Percentiles rank a stretch among this genome's conserved stretches.
These are phyloP conservation scores for Parasteatoda lunata DNA, from an alignment of 2,888 invertebrate species.

Conservation along the genomic window DNA sequence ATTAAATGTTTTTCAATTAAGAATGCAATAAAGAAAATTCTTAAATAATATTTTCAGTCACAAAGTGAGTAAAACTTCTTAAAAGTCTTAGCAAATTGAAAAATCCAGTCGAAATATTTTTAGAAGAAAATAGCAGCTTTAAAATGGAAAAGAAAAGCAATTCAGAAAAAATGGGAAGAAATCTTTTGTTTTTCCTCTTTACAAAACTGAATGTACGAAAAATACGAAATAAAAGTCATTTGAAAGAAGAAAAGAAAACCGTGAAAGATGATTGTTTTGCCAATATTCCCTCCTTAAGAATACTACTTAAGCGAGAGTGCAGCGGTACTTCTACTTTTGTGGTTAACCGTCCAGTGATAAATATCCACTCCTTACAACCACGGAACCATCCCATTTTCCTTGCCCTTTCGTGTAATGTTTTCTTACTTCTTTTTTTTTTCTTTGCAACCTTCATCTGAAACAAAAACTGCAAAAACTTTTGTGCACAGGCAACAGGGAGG, in stretches of 20 bases:
- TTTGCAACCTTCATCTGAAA: conserved; percentile 12
- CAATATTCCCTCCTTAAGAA: conserved; percentile 60
- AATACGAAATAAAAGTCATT: conserved; percentile 5
- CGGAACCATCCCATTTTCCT: conserved; percentile 58
- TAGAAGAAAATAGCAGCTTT: conserved; percentile 19
- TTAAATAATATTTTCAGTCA: no score
- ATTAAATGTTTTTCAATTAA: no score
- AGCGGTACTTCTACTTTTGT: conserved; percentile 61
- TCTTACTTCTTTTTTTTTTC: conserved; percentile 14
- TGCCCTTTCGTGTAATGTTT: conserved; percentile 28
- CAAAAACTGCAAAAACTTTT: conserved; percentile 30
- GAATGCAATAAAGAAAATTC: no score
- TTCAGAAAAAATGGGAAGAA: not conserved
- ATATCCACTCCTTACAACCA: conserved; percentile 59
- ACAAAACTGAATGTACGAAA: conserved; percentile 9
- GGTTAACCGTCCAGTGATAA: conserved; percentile 68
- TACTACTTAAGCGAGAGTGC: conserved; percentile 35
- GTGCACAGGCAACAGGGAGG: conserved; percentile 35
- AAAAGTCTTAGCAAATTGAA: no score
- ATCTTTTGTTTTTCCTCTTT: not conserved
- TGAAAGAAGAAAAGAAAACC: conserved; percentile 12
- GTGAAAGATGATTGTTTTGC: conserved; percentile 68
- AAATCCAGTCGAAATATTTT: no score
- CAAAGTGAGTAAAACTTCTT: no score
- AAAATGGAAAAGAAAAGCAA: conserved; percentile 7